These are phyloP conservation scores for Stomatorhinus ivindoensis DNA, from an alignment of 2,113 vertebrate genomes.

Conservation along the genomic window DNA sequence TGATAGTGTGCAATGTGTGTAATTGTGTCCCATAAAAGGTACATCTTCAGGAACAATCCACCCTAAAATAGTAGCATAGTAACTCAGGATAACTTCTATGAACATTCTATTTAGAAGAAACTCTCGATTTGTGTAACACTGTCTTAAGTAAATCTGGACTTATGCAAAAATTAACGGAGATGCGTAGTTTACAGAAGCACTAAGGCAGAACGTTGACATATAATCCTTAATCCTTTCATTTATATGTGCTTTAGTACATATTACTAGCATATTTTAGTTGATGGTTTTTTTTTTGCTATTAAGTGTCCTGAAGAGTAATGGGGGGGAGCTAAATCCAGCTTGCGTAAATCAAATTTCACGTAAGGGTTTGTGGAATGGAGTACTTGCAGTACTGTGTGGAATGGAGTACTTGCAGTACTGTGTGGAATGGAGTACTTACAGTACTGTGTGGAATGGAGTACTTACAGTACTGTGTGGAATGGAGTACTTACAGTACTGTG, in stretches of 20 bases:
- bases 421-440: not conserved
- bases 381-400: not conserved
- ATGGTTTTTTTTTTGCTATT: too few relatives aligned
- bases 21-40: not conserved
- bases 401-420: not conserved
- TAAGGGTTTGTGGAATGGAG: not conserved
- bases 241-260: not conserved
- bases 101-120: not conserved
- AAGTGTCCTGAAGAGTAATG: not conserved
- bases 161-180: not conserved
- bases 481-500: not conserved
- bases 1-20: not conserved
- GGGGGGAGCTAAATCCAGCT: not conserved
- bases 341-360: not conserved
- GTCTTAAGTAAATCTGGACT: too few relatives aligned
- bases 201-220: not conserved
- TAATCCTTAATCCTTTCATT: constrained; percentile 16
- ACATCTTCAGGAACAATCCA: not conserved
- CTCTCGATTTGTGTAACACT: too few relatives aligned
- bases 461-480: not conserved
- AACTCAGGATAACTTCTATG: not conserved
- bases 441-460: not conserved
- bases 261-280: too few relatives aligned
- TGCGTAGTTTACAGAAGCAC: not conserved
- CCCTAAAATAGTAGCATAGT: not conserved